Conservation (phyloP, 2,888 invertebrate species). For the Drosophila paranaensis region DNA sequence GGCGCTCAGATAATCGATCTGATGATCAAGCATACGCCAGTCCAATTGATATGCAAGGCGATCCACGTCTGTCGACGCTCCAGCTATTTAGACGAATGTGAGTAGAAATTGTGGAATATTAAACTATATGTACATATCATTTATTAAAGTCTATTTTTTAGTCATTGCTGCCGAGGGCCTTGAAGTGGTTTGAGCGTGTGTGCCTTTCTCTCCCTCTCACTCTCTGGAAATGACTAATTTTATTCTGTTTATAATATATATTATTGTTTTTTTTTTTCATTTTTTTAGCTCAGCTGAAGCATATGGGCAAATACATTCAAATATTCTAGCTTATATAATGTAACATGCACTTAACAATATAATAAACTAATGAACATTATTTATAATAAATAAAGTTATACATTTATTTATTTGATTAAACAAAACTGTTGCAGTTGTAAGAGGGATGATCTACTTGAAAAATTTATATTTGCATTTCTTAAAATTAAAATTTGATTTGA, state of each 20-base stretch:
- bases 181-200: not conserved
- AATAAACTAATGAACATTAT: not conserved
- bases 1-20: conserved; percentile 2
- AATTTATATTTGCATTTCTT: no score
- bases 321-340: not conserved
- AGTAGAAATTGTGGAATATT: not conserved
- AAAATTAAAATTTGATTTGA: no score
- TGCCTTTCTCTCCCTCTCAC: no score
- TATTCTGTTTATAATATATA: no score
- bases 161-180: not conserved
- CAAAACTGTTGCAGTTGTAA: no score
- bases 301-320: not conserved
- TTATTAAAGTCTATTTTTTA: not conserved
- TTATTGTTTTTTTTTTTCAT: no score
- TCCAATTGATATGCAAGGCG: conserved; percentile 5
- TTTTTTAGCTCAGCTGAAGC: no score
- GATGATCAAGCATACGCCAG: not conserved
- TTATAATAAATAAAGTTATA: no score
- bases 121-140: not conserved
- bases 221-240: no score
- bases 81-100: not conserved
- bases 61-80: not conserved
- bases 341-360: not conserved
- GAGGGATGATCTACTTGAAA: no score
- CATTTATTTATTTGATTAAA: no score